Percentiles rank a stretch among this genome's conserved stretches.
phyloP scores from a whole-genome alignment of 1,140 invertebrate genomes.

The Dendroctonus valens region DNA sequence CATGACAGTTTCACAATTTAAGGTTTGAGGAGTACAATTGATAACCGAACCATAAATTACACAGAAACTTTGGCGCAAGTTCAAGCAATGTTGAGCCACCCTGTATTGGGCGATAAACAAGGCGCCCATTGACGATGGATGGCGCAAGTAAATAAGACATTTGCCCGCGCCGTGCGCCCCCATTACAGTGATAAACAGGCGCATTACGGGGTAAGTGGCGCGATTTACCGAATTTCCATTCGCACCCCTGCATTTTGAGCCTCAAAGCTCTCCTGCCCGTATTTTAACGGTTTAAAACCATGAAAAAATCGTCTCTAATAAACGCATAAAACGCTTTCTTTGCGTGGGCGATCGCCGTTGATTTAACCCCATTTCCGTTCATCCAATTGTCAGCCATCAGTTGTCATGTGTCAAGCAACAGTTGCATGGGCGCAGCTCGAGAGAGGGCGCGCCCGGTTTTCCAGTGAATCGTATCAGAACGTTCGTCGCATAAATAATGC shows the following conservation, averaged over 20 bases:
- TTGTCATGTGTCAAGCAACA: not conserved
- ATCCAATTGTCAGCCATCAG: not conserved
- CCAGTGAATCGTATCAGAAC: not conserved
- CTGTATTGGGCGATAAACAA: too few relatives aligned
- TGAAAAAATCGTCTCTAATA: too few relatives aligned
- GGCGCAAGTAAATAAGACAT: constrained; percentile 2
- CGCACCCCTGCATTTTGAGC: not conserved
- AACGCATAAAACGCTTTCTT: too few relatives aligned
- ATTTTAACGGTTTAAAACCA: too few relatives aligned
- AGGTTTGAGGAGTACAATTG: too few relatives aligned
- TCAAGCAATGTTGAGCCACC: too few relatives aligned
- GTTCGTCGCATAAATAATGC: not conserved
- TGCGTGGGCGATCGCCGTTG: too few relatives aligned
- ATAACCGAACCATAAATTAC: too few relatives aligned
- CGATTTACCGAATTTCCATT: constrained; percentile 1
- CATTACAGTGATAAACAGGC: constrained; percentile 1
- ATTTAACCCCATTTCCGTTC: not conserved
- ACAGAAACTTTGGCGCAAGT: too few relatives aligned
- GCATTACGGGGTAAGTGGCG: not conserved
- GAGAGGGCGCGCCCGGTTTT: not conserved
- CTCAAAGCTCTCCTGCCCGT: not conserved
- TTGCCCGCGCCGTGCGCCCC: not conserved
- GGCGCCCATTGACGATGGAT: too few relatives aligned
- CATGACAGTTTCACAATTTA: too few relatives aligned
- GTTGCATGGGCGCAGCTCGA: not conserved